Base-by-base conservation (phyloP, 2,888 invertebrate species). In the Drosophila antonietae region DNA sequence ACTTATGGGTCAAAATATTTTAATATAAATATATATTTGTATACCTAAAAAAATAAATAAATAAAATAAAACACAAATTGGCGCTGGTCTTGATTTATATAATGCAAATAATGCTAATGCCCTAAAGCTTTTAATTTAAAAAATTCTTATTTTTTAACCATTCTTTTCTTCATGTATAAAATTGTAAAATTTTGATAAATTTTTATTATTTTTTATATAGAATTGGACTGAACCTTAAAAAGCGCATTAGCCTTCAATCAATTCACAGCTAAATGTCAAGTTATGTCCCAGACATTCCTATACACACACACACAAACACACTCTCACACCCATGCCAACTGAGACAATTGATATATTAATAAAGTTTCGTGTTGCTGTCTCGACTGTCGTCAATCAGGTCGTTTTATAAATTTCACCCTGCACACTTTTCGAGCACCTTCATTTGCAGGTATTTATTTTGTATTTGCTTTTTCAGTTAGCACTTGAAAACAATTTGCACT, bases 401-500 rank as follows among this genome's bases (percentile, higher is more conserved):
- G 6, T 10, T 18, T 23, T 33, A 39, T n/a, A 39, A 51, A 51
- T 44, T 53, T 60, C 49, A 47, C 43, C 23, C 46, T 57, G 58
- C 46, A 49, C 67, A 56, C 41, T 37, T 59, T 44, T 37, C 39
- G 46, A 41, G 52, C 67, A 33, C 53, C 35, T 46, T 44, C 56
- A 67, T 63, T 78, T 81, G 66, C 66, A 71, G 68, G 60, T 73
- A 31, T 73, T 78, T 52, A 15, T 31, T 28, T 28, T 73, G 75
- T 37, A 15, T 31, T 28, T 28, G 28, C 28, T 28, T 57, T 52
- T 51, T 44, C 49, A 33, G 49, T 12, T 53, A 15, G 58, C 81
- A 75, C 75, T 80, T 69, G 68, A 81, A 88, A 85, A 83, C 86
- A 85, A 85, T 85, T 88, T 85, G 62, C 88, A 80, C 74, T 73